These are phyloP conservation scores for Sesamia nonagrioides DNA, from an alignment of 1,140 invertebrate genomes.

Conservation along the genomic window DNA sequence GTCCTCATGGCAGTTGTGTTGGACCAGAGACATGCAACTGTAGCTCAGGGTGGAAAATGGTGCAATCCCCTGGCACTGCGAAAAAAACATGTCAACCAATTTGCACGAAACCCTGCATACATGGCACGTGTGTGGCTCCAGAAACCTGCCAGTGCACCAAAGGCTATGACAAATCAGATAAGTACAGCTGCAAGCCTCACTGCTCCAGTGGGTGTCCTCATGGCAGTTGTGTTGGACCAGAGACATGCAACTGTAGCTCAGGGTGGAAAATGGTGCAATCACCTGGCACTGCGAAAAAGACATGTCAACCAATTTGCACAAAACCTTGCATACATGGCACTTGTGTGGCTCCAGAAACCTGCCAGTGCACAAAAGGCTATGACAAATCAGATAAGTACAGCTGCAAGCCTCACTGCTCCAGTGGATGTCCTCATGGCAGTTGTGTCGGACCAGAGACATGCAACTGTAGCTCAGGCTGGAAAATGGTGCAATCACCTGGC, in stretches of 20 bases:
- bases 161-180: background rate
- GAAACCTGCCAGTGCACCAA: slow-evolving; percentile 51
- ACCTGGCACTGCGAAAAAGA: background rate
- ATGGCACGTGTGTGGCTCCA: slow-evolving; percentile 47
- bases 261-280: background rate
- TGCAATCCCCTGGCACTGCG: too few species aligned
- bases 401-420: slow-evolving; percentile 32
- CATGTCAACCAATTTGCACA: slow-evolving; percentile 1
- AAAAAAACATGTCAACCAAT: too few species aligned
- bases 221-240: slow-evolving; percentile 15
- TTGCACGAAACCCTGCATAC: slow-evolving; percentile 52
- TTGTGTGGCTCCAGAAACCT: slow-evolving; percentile 46
- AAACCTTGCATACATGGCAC: slow-evolving; percentile 70
- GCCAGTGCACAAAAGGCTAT: slow-evolving; percentile 54
- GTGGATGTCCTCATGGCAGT: slow-evolving; percentile 7
- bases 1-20: too few species aligned
- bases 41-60: slow-evolving; percentile 23
- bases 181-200: background rate
- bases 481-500: background rate
- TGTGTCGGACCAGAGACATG: slow-evolving; percentile 51
- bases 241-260: slow-evolving; percentile 47
- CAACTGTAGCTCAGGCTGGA: slow-evolving; percentile 26
- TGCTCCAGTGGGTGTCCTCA: slow-evolving; percentile 19
- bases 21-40: slow-evolving; percentile 57
- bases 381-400: slow-evolving; percentile 12